Evolutionary conservation across 1,140 invertebrate species (phyloP), one percentile per base, ranked within the genome.

Genomic region (Tetranychus urticae): DNA sequence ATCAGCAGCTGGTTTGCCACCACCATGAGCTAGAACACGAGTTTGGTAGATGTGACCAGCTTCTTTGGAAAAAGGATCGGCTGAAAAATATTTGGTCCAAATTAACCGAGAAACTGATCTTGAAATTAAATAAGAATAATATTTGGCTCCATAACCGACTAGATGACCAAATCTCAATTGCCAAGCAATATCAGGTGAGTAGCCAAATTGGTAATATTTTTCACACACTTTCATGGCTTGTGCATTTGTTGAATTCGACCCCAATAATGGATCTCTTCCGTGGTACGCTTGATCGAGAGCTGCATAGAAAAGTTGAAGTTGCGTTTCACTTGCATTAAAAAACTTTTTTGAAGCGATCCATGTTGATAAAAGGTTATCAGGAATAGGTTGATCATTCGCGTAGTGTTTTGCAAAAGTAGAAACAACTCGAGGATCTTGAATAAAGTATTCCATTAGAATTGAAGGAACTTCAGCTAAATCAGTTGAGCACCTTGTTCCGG

Each of bases 391-490:
- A 14, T 84, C 81, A 0, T 88, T 96, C 71, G 88, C 80, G 72
- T 87, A 94, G 74, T 97, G 90, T 61, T 82, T 80, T 1, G 89
- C 90, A 76, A 96, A 96, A 36, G 80, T 79, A 42, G 79, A 78
- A 2, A 98, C 71, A 3, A 92, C 86, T 66, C 86, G 76, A 1
- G 86, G 83, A 77, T 96, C 87, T 56, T 79, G 80, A 35, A 88
- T 85, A 78, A 98, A 98, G 73, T 89, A 93, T 76, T 99, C 94
- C 91, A 98, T 97, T 23, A 98, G 75, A 62, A 97, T 83, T 56
- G 90, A 96, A 35, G 94, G 94, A 39, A 98, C 87, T 79, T 99
- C 96, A 4, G 94, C 94, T 71, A 98, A 87, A 76, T 99, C 94
- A 6, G 93, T 96, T 46, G 85, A 82, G 71, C 92, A 97, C 63